These are phyloP conservation scores for Cephalopachus bancanus DNA, from an alignment of 2,797 vertebrate genomes.

Conservation along the genomic window DNA sequence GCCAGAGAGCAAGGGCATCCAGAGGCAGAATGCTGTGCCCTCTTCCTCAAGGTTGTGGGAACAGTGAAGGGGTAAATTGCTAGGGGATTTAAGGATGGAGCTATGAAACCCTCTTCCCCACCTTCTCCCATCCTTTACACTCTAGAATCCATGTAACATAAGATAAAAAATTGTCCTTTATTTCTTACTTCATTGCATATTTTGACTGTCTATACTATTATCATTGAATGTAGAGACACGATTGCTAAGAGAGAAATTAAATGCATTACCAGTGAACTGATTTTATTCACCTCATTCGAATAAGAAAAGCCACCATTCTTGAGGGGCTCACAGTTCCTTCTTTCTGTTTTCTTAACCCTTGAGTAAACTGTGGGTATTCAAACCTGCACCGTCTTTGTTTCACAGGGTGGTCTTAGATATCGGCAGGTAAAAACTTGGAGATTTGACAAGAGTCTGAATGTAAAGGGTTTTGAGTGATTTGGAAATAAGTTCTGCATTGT, in stretches of 20 bases:
- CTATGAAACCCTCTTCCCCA: not conserved
- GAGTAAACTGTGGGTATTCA: not conserved
- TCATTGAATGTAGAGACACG: not conserved
- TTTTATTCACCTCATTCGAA: conserved; percentile 17
- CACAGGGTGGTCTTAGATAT: not conserved
- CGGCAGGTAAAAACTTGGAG: not conserved
- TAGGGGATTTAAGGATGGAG: not conserved
- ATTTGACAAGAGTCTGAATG: not conserved
- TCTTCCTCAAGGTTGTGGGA: not conserved
- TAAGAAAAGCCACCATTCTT: not conserved
- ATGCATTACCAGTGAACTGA: not conserved
- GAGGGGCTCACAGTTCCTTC: not conserved
- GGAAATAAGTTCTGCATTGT: conserved; percentile 30
- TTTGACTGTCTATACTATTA: not conserved
- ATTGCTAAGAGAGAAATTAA: conserved; percentile 56
- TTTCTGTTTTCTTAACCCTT: not conserved
- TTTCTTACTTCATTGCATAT: not conserved
- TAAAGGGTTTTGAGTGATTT: conserved; percentile 59
- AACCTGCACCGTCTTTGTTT: not conserved
- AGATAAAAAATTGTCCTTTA: not conserved
- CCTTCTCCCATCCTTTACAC: not conserved
- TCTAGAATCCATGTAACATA: conserved; percentile 46
- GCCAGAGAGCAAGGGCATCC: not conserved
- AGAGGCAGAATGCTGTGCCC: not conserved
- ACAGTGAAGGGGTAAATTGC: not conserved